phyloP scores from a whole-genome alignment of 1,140 invertebrate genomes.

The Epicauta chinensis region DNA sequence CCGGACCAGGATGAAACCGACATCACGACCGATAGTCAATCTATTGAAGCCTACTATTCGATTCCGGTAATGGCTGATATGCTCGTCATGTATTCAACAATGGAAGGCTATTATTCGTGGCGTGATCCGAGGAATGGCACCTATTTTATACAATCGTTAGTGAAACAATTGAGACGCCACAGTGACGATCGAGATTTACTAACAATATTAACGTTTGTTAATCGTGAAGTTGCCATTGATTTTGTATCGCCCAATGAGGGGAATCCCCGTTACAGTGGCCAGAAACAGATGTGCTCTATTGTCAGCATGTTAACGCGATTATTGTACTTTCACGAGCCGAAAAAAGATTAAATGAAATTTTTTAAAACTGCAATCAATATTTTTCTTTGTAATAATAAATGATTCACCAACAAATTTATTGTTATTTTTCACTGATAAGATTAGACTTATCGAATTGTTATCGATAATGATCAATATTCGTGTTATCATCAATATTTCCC shows the following conservation, averaged over 20 bases:
- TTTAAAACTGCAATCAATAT: too few relatives aligned
- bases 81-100: conserved; percentile 85
- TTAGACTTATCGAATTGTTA: too few relatives aligned
- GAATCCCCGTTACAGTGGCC: conserved; percentile 70
- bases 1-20: conserved; percentile 2
- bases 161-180: conserved; percentile 65
- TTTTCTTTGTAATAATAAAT: too few relatives aligned
- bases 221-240: conserved; percentile 74
- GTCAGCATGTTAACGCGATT: conserved; percentile 85
- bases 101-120: conserved; percentile 89
- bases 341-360: too few relatives aligned
- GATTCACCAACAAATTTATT: too few relatives aligned
- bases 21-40: conserved; percentile 42
- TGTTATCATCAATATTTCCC: too few relatives aligned
- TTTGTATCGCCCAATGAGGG: conserved; percentile 80
- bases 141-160: conserved; percentile 92
- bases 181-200: conserved; percentile 66
- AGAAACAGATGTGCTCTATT: conserved; percentile 92
- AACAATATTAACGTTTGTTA: conserved; percentile 82
- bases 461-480: too few relatives aligned
- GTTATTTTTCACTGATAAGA: too few relatives aligned
- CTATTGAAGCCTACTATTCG: conserved; percentile 50
- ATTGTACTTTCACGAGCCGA: conserved; percentile 52
- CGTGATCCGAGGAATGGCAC: conserved; percentile 82
- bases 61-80: conserved; percentile 68